Evolutionary conservation across 2,888 invertebrate species (phyloP).

Genomic region (Orthosia gracilis): DNA sequence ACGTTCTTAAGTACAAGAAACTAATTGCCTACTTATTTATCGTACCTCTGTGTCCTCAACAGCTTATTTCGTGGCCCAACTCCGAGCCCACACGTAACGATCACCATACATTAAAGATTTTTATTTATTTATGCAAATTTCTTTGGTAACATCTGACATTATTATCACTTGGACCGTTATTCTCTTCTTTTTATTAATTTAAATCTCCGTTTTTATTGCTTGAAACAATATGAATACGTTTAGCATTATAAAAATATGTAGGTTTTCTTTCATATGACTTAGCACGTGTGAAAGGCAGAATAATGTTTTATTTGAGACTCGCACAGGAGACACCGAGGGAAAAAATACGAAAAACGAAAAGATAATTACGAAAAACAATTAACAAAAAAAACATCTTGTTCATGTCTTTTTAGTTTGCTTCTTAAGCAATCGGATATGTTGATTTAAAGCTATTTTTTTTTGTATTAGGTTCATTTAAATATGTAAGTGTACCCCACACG

Average conservation of each 20-base stretch:
- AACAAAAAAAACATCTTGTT: too few species aligned
- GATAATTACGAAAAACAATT: too few species aligned
- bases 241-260: constrained; percentile 6
- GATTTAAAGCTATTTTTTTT: too few species aligned
- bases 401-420: too few species aligned
- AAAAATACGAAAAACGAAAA: too few species aligned
- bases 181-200: constrained; percentile 34
- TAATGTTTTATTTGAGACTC: too few species aligned
- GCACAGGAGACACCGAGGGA: too few species aligned
- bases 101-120: constrained; percentile 28
- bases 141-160: constrained; percentile 41
- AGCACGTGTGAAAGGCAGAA: too few species aligned
- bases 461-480: too few species aligned
- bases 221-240: constrained; percentile 23
- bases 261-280: too few species aligned
- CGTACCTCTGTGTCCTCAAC: background rate
- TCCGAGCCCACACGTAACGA: constrained; percentile 17
- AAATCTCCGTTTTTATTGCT: constrained; percentile 43
- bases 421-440: too few species aligned
- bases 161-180: constrained; percentile 50
- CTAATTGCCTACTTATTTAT: background rate
- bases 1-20: background rate
- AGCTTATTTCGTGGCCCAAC: constrained; percentile 41
- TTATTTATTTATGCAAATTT: constrained; percentile 62
- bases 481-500: too few species aligned